Conservation (phyloP, 1,140 invertebrate genomes). For the Cylas formicarius region DNA sequence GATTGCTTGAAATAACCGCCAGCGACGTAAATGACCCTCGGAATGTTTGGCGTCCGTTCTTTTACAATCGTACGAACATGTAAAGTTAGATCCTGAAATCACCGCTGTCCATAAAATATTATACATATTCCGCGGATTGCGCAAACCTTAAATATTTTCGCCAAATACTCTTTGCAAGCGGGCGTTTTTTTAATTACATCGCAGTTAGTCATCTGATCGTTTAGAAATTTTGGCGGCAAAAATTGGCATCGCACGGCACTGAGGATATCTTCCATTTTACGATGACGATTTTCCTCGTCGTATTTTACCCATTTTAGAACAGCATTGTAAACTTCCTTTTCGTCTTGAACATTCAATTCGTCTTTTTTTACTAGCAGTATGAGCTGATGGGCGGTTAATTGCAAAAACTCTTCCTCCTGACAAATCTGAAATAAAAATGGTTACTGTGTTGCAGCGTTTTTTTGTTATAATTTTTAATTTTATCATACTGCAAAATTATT, state of each 20-base stretch:
- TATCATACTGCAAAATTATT: too few species aligned
- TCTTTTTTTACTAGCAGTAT: constrained; percentile 76
- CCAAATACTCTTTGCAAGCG: constrained; percentile 82
- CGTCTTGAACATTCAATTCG: constrained; percentile 83
- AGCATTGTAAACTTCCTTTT: constrained; percentile 85
- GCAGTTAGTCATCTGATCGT: constrained; percentile 87
- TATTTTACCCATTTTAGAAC: constrained; percentile 86
- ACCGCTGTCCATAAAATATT: constrained; percentile 1
- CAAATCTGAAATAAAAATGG: constrained; percentile 57
- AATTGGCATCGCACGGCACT: constrained; percentile 84
- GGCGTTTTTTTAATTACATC: constrained; percentile 80
- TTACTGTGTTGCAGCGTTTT: too few species aligned
- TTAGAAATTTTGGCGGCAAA: constrained; percentile 80
- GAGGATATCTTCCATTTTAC: constrained; percentile 80
- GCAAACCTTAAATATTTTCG: constrained; percentile 75
- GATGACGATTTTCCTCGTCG: constrained; percentile 73
- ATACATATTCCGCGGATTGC: neutral
- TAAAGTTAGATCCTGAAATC: constrained; percentile 63
- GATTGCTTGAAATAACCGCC: constrained; percentile 84
- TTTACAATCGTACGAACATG: constrained; percentile 75
- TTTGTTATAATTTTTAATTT: too few species aligned
- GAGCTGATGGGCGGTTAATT: constrained; percentile 70
- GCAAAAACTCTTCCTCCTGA: constrained; percentile 84
- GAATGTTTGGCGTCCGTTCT: constrained; percentile 76
- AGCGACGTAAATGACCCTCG: constrained; percentile 80